These are phyloP conservation scores for Acanthosepion lycidas DNA, from an alignment of 2,888 invertebrate species.

Conservation along the genomic window DNA sequence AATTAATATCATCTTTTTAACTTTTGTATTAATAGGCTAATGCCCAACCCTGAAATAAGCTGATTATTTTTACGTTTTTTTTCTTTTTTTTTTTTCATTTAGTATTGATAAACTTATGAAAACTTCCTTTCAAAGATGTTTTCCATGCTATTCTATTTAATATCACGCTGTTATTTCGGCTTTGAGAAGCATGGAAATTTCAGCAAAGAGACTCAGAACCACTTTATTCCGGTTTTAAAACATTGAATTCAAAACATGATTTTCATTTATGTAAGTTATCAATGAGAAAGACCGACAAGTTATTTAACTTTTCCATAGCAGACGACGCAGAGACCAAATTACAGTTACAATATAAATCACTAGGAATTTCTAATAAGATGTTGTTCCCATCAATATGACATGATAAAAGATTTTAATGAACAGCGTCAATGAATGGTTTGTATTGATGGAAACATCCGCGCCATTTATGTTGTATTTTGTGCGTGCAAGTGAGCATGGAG, in stretches of 20 bases:
- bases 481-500: not conserved
- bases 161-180: too few species aligned
- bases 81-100: too few species aligned
- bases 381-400: not conserved
- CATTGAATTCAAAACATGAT: not conserved
- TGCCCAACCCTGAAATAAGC: too few species aligned
- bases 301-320: not conserved
- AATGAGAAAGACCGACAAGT: not conserved
- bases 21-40: too few species aligned
- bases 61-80: too few species aligned
- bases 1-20: too few species aligned
- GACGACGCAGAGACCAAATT: not conserved
- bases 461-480: slow-evolving; percentile 7
- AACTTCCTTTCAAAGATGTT: too few species aligned
- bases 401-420: slow-evolving; percentile 33
- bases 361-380: not conserved
- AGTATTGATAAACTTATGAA: too few species aligned
- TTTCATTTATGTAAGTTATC: not conserved
- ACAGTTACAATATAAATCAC: not conserved
- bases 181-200: too few species aligned
- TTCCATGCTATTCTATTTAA: too few species aligned
- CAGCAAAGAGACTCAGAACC: too few species aligned
- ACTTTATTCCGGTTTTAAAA: not conserved
- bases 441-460: slow-evolving; percentile 33
- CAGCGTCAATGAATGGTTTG: not conserved